Percentiles rank a stretch among this genome's conserved stretches.
Conservation (phyloP, 2,113 vertebrate genomes). For the Eulemur macaco region DNA sequence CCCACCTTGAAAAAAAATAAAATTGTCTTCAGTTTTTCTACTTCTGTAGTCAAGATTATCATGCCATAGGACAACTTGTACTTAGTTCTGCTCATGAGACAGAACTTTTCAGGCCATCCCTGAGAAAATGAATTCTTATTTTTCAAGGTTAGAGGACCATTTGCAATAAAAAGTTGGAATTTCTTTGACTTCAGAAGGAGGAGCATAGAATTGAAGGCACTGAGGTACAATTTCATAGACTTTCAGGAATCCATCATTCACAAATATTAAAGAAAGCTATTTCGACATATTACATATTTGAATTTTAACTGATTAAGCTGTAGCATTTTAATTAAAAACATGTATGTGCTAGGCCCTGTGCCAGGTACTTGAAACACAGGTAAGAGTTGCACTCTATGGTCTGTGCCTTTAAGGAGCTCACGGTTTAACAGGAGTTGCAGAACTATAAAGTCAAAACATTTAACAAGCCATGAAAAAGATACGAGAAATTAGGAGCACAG, state of each 20-base stretch:
- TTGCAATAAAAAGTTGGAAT: neutral
- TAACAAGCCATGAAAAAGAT: neutral
- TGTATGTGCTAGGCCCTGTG: neutral
- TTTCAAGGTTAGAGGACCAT: neutral
- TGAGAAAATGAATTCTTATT: slow-evolving; percentile 35
- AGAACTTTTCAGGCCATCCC: neutral
- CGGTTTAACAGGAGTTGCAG: neutral
- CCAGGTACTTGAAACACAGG: neutral
- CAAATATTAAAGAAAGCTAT: neutral
- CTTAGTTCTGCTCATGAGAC: neutral
- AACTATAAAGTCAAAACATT: neutral
- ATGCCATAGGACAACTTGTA: neutral
- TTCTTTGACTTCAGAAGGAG: neutral
- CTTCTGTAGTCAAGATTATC: neutral
- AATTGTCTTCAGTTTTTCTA: neutral
- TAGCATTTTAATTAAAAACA: neutral
- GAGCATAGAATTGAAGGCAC: neutral
- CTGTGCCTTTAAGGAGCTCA: neutral
- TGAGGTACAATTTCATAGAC: neutral
- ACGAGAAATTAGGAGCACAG: neutral
- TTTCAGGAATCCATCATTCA: neutral
- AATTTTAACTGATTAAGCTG: neutral
- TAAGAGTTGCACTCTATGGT: neutral
- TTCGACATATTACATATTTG: neutral
- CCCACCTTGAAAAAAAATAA: neutral